These are phyloP conservation scores for Macrocentrus cingulum DNA, from an alignment of 1,140 invertebrate genomes.

Conservation along the genomic window DNA sequence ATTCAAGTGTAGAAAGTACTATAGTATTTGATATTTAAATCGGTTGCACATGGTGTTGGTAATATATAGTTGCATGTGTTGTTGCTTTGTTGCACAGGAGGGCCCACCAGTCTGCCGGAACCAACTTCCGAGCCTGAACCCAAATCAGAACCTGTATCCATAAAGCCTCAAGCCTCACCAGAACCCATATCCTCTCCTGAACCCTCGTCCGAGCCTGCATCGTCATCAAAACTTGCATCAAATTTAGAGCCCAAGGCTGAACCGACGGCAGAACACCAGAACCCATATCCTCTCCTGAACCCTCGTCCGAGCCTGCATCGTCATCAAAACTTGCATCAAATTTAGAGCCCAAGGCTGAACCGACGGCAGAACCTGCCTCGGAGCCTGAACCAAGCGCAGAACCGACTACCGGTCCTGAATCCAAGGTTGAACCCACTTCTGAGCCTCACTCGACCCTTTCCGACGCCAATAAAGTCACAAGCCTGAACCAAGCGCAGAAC, in stretches of 20 bases:
- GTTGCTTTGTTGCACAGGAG: slow-evolving; percentile 59
- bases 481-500: slow-evolving; percentile 55
- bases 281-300: slow-evolving; percentile 47
- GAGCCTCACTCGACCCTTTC: slow-evolving; percentile 32
- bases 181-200: slow-evolving; percentile 45
- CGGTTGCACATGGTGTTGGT: slow-evolving; percentile 49
- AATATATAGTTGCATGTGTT: slow-evolving; percentile 51
- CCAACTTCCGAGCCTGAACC: slow-evolving; percentile 46
- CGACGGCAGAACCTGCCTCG: slow-evolving; percentile 39
- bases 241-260: slow-evolving; percentile 42
- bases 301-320: slow-evolving; percentile 46
- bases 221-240: slow-evolving; percentile 52
- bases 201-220: slow-evolving; percentile 48
- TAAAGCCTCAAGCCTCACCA: slow-evolving; percentile 24
- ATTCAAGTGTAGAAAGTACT: too few species aligned
- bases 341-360: slow-evolving; percentile 41
- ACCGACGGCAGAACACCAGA: slow-evolving; percentile 43
- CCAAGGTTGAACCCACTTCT: slow-evolving; percentile 55
- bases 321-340: slow-evolving; percentile 50
- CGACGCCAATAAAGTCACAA: slow-evolving; percentile 47
- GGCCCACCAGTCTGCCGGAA: slow-evolving; percentile 45
- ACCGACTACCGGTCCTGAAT: slow-evolving; percentile 48
- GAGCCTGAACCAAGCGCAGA: slow-evolving; percentile 56
- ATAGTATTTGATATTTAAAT: slow-evolving; percentile 17
- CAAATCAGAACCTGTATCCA: slow-evolving; percentile 29